Evolutionary conservation across 1,140 invertebrate genomes (phyloP), one percentile per base, ranked within the genome.

Genomic region (Zaprionus africanus): DNA sequence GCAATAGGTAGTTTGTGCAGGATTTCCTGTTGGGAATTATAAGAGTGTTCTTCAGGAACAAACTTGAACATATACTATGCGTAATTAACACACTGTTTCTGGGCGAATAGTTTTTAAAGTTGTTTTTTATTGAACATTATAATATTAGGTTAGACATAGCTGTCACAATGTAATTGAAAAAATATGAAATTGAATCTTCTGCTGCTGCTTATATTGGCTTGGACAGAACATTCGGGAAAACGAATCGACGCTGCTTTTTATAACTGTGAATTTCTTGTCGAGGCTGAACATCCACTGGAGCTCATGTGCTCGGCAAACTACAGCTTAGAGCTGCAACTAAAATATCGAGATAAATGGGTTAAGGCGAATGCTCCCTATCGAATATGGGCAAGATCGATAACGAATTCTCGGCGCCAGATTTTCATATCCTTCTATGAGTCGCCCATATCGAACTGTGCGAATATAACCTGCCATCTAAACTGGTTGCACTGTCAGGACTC

Each of bases 251-350:
- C 41, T 58, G 34, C 41, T 13, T 68, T 73, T 26, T 11, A 67
- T 24, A 34, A 56, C n/a, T 79, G 68, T 71, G 59, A 73, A 12
- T 79, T 77, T 24, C 17, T 79, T 22, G 17, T 77, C 12, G 41
- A 77, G 12, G 5, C 22, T 11, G 64, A 34, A 4, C 5, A 24
- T n/a, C 54, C 63, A 6, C 64, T 79, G 11, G 19, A 62, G n/a
- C 53, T 57, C 0, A 22, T 38, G 12, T 77, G 74, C 15, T 19
- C 34, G 31, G 46, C 26, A 17, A 13, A 22, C 4, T 72, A 67
- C 24, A 73, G 22, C 36, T n/a, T 19, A 28, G 51, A 59, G 5
- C 36, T 76, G 22, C 71, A 67, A 49, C 28, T 74, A 0, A 56
- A 56, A 26, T 74, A 61, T 41, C 59, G 64, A 13, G 76, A 80